Base-by-base conservation (phyloP, 2,888 invertebrate species). In the Acheta domesticus region DNA sequence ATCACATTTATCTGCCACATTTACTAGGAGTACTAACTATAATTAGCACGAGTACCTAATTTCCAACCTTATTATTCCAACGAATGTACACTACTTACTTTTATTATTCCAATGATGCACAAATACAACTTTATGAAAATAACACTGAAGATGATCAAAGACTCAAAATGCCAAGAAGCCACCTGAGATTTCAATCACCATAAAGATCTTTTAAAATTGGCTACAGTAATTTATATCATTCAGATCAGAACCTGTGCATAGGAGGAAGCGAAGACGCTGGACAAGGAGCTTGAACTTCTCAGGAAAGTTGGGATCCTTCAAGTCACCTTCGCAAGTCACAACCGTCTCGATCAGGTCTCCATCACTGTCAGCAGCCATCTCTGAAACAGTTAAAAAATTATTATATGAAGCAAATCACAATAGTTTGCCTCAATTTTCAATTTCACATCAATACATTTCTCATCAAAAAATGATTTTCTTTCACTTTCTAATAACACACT, bases 311-410 rank as follows among this genome's bases (percentile, higher is more conserved):
- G 96, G 96, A 90, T 96, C 96, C 87, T 91, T 91, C 87, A 95
- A 91, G 90, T 96, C 93, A 85, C 96, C 96, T 90, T 96, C 94
- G 89, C 96, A 96, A 86, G 96, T 96, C 88, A 96, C 93, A 88
- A 96, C 93, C 86, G 93, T 92, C 88, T 91, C 90, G 85, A 92
- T 91, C 87, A 92, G 87, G 85, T 89, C 91, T 89, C 91, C 92
- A 90, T 93, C 93, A 90, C 93, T 93, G 89, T 94, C 93, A 89
- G 93, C 93, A 91, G 94, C 94, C 94, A 94, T 94, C 87, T 88
- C 89, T 89, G 84, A 77, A 83, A 83, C 82, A 75, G 14, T n/a
- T 16, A 23, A 21, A n/a, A 19, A 62, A 19, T 14, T 62, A 19
- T n/a, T 19, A 62, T 62, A 16, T 12, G 1, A 14, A 62, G 62